These are phyloP conservation scores for Oligia latruncula DNA, from an alignment of 2,888 invertebrate species.

Conservation along the genomic window DNA sequence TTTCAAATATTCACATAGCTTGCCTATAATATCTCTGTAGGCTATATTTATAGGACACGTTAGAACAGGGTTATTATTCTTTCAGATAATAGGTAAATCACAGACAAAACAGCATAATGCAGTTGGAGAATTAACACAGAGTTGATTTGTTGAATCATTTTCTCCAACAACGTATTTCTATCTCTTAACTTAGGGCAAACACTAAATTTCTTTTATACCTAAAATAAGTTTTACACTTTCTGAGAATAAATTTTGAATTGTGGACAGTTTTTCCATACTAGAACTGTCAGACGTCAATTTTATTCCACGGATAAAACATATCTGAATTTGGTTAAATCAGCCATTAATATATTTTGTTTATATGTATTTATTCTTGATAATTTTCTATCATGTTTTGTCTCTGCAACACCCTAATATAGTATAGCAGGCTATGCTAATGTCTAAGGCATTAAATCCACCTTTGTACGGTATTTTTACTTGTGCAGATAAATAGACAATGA, in stretches of 20 bases:
- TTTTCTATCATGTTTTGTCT: not conserved
- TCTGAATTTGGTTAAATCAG: no score
- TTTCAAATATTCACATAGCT: slow-evolving; percentile 53
- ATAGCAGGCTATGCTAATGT: no score
- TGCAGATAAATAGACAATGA: not conserved
- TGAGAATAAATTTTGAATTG: no score
- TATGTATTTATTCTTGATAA: no score
- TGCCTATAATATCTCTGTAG: slow-evolving; percentile 26
- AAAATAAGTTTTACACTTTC: no score
- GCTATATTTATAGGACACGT: slow-evolving; percentile 25
- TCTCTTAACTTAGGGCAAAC: not conserved
- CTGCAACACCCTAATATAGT: not conserved
- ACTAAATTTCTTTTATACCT: no score
- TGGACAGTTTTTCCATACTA: no score
- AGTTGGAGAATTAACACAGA: not conserved
- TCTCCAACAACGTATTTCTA: not conserved
- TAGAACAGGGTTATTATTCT: slow-evolving; percentile 15
- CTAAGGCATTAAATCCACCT: not conserved
- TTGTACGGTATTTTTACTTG: not conserved
- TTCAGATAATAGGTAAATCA: not conserved
- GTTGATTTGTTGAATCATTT: not conserved
- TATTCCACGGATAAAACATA: no score
- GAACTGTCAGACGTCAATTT: no score
- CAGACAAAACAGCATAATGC: not conserved
- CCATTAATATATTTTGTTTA: no score